These are phyloP conservation scores for Leucania comma DNA, from an alignment of 2,888 invertebrate species.

Conservation along the genomic window DNA sequence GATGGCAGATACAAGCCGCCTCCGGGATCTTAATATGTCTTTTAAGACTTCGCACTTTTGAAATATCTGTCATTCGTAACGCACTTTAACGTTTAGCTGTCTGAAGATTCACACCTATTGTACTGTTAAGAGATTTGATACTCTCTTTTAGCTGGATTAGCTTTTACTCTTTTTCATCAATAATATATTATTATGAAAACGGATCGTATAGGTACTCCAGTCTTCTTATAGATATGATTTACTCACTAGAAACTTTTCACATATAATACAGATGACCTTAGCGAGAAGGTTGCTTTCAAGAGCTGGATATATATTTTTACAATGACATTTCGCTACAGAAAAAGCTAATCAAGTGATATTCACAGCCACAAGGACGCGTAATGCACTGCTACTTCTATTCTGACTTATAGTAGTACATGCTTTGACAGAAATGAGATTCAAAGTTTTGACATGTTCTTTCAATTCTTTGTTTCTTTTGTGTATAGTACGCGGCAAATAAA, in stretches of 20 bases:
- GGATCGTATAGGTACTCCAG: background rate
- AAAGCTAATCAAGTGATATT: slow-evolving; percentile 37
- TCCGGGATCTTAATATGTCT: slow-evolving; percentile 51
- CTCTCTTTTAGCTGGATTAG: background rate
- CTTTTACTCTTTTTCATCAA: background rate
- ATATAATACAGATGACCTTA: slow-evolving; percentile 12
- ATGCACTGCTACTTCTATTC: background rate
- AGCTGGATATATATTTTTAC: slow-evolving; percentile 29
- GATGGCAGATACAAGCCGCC: slow-evolving; percentile 62
- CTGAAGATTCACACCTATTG: slow-evolving; percentile 20
- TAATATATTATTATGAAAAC: slow-evolving; percentile 13
- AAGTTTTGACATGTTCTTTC: background rate
- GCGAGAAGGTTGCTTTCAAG: slow-evolving; percentile 25
- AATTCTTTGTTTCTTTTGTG: background rate
- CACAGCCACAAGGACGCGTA: slow-evolving; percentile 22
- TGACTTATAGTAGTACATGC: background rate
- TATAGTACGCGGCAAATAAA: too few species aligned
- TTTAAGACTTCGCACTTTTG: slow-evolving; percentile 52
- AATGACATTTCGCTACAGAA: slow-evolving; percentile 27
- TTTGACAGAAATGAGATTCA: background rate
- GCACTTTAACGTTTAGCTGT: slow-evolving; percentile 46
- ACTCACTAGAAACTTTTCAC: slow-evolving; percentile 4
- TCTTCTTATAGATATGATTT: background rate
- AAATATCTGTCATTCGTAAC: slow-evolving; percentile 63
- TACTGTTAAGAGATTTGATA: background rate